Percentiles rank a stretch among this genome's conserved stretches.
These are phyloP conservation scores for Neotoma lepida DNA, from an alignment of 2,113 vertebrate species.

Conservation along the genomic window DNA sequence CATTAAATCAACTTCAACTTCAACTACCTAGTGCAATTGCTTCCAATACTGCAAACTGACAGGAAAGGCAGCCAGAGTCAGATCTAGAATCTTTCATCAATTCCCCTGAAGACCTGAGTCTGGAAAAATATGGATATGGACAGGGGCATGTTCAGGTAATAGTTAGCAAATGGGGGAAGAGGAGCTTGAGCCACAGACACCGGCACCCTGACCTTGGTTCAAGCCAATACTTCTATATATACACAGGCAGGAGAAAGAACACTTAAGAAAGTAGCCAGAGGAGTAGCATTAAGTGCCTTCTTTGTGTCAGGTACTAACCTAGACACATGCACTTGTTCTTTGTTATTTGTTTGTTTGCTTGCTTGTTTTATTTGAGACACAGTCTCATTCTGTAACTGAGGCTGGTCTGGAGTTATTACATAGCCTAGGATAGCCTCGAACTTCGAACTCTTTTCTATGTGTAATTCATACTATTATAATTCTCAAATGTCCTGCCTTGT, in stretches of 20 bases:
- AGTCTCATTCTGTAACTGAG: neutral
- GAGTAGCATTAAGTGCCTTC: neutral
- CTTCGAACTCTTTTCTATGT: neutral
- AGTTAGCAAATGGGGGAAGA: neutral
- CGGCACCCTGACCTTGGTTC: neutral
- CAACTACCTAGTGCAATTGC: neutral
- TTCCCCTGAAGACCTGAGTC: constrained; percentile 38
- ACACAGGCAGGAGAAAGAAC: neutral
- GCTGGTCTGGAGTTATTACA: neutral
- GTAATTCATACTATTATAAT: neutral
- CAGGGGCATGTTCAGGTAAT: neutral
- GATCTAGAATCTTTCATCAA: constrained; percentile 5
- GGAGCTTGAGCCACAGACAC: neutral
- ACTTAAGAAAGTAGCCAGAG: constrained; percentile 35
- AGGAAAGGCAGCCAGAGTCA: neutral
- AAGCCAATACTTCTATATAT: neutral
- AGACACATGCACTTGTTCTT: neutral
- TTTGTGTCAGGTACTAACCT: neutral
- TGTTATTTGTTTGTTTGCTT: neutral
- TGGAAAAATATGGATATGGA: neutral
- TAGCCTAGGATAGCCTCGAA: neutral
- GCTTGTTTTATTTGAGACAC: neutral
- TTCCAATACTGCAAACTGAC: constrained; percentile 3
- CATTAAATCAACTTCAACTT: constrained; percentile 43
- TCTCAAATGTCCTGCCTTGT: neutral